Percentiles rank a stretch among this genome's conserved stretches.
These are phyloP conservation scores for Paguma larvata DNA, from an alignment of 2,797 vertebrate genomes.

Conservation along the genomic window DNA sequence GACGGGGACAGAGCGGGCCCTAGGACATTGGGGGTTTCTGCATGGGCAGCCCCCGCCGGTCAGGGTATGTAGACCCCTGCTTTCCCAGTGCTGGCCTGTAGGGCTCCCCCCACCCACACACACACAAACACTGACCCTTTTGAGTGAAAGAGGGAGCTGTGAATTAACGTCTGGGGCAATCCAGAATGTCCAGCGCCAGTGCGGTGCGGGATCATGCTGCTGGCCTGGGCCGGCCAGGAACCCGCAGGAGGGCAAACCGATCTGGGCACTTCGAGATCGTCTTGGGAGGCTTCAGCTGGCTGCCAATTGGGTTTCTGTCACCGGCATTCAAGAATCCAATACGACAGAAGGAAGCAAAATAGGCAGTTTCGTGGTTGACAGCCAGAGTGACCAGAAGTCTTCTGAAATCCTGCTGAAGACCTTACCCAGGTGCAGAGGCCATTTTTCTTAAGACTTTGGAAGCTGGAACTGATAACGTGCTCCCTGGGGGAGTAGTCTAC, in stretches of 20 bases:
- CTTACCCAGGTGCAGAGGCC: not conserved
- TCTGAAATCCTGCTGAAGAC: not conserved
- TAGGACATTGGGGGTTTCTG: not conserved
- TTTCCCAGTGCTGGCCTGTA: not conserved
- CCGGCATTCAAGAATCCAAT: not conserved
- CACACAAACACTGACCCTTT: not conserved
- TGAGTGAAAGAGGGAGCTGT: not conserved
- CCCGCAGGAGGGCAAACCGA: not conserved
- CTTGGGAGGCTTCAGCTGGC: not conserved
- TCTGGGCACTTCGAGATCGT: not conserved
- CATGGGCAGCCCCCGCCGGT: rapidly evolving
- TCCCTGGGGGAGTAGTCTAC: not conserved
- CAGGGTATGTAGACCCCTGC: not conserved
- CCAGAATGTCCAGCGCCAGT: not conserved
- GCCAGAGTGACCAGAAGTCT: not conserved
- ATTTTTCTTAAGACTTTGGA: not conserved
- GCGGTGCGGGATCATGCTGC: not conserved
- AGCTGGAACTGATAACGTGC: not conserved
- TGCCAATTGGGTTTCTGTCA: not conserved
- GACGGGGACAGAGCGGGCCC: not conserved
- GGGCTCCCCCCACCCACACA: not conserved
- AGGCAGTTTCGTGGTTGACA: not conserved
- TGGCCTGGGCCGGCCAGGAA: not conserved
- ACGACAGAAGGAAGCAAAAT: not conserved
- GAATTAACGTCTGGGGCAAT: not conserved